These are phyloP conservation scores for Puffinus mauretanicus DNA, from an alignment of 2,113 vertebrate species.

Conservation along the genomic window DNA sequence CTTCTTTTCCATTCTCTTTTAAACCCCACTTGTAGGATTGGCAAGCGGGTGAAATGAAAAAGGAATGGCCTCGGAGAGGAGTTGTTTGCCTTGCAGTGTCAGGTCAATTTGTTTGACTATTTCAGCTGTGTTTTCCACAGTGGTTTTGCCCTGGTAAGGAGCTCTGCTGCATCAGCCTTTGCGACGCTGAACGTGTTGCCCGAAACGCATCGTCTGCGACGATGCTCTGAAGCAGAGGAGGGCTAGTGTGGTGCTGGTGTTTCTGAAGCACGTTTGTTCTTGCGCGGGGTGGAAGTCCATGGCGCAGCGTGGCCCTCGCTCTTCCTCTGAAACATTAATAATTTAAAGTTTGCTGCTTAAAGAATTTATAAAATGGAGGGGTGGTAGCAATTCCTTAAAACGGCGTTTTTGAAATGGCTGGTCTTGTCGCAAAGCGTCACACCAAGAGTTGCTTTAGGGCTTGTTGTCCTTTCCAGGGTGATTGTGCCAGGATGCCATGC, in stretches of 20 bases:
- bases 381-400: background rate
- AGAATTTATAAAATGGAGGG: background rate
- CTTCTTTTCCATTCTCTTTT: background rate
- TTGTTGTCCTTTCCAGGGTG: background rate
- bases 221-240: background rate
- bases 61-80: background rate
- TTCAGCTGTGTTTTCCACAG: accelerated
- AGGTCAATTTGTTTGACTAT: background rate
- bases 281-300: accelerated
- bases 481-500: background rate
- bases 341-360: background rate
- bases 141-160: background rate
- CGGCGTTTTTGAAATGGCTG: background rate
- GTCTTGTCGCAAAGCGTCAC: background rate
- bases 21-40: accelerated
- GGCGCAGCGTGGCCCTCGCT: background rate
- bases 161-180: background rate
- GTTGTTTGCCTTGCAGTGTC: background rate
- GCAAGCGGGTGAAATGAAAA: background rate
- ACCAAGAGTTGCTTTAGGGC: background rate
- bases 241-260: too few relatives aligned
- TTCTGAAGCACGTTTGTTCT: background rate
- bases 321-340: background rate
- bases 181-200: background rate
- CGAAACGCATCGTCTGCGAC: accelerated